Evolutionary conservation across 2,888 invertebrate genomes (phyloP), one percentile per base, ranked within the genome.

Genomic region (Clepsis dumicolana): DNA sequence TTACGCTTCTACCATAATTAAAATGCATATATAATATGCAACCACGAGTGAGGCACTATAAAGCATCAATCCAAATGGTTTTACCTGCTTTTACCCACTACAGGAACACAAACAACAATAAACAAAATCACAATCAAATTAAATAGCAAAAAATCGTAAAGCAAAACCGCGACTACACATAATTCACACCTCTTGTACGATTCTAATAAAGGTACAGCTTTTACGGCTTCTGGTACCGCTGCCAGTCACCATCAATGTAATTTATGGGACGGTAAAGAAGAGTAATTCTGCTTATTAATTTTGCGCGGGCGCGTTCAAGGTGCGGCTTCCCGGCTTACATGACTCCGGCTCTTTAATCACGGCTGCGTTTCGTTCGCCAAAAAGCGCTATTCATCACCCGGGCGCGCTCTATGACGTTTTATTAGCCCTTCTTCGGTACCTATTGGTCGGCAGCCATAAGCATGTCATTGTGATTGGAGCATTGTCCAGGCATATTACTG

Each of bases 231-330:
- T 85, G 79, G 87, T 81, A 87, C 84, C 85, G 86, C 80, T 87
- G 82, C 80, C 81, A 86, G 86, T 83, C 80, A 81, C 86, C 87
- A 88, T 91, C 89, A 89, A 88, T 85, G 83, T 89, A 85, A 90
- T 91, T 91, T 91, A 91, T 86, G 86, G 78, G 83, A 75, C 84
- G 86, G 85, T 87, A 86, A 88, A 85, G 86, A 87, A 87, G 87
- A 90, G 87, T 89, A 85, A 90, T 91, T 89, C 80, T 80, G 84
- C 86, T 91, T 91, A 91, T 91, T 91, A 91, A 92, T 91, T 90
- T 91, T 81, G 77, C 80, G 80, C 81, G 83, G 83, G 80, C 81
- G 81, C 85, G 81, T 80, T 80, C 69, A 71, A 86, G 88, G 87
- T 84, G 87, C 77, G 88, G 86, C 86, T 86, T 85, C 80, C 81